Percentiles rank a stretch among this genome's conserved stretches.
Conservation (phyloP, 2,113 vertebrate species). For the Serilophus lunatus region DNA sequence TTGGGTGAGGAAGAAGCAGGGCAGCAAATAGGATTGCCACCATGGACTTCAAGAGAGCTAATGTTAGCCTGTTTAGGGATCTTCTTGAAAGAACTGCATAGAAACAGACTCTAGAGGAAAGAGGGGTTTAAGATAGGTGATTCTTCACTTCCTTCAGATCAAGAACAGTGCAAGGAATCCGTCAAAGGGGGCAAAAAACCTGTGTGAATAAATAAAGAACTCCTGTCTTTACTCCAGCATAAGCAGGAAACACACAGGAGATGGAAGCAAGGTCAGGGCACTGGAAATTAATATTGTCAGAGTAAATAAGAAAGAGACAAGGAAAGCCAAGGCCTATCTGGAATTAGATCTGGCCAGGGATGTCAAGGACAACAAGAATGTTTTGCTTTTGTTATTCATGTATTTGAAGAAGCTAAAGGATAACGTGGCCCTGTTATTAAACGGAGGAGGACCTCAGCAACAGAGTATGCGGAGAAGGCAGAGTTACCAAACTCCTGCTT, state of each 20-base stretch:
- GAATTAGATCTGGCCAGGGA: no score
- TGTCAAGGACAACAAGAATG: no score
- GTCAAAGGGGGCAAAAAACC: not conserved
- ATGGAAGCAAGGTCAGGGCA: no score
- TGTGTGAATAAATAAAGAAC: no score
- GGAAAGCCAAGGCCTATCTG: no score
- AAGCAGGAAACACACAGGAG: no score
- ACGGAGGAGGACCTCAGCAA: not conserved
- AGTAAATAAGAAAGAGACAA: no score
- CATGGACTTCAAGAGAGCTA: not conserved
- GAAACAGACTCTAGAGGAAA: not conserved
- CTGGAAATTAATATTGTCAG: no score
- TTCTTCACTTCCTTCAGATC: not conserved
- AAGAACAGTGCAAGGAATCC: not conserved
- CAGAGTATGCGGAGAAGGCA: not conserved
- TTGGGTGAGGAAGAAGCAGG: not conserved
- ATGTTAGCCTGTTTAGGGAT: not conserved
- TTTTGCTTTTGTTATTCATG: no score
- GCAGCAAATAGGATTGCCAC: not conserved
- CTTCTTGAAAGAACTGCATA: not conserved
- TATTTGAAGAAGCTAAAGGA: not conserved
- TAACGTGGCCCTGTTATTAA: not conserved
- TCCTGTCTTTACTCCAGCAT: no score
- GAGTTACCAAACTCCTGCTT: not conserved
- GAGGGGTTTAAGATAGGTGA: not conserved